Evolutionary conservation across 2,113 vertebrate species (phyloP).

Genomic region (Cyanoramphus novaezelandiae): DNA sequence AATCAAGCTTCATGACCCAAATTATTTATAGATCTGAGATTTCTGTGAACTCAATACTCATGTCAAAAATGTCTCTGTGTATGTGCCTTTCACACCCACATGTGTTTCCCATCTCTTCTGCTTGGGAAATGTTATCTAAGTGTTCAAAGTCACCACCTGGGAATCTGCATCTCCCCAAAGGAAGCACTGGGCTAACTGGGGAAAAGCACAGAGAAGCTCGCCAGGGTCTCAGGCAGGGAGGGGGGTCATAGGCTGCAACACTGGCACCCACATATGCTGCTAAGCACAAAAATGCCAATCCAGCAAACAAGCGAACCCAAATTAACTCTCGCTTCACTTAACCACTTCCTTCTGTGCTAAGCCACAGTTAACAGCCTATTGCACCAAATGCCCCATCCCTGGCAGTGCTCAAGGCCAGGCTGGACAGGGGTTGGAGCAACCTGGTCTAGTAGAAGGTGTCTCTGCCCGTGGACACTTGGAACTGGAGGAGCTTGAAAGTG

Average conservation of each 20-base stretch:
- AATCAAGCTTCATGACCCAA: constrained; percentile 45
- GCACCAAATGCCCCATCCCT: not conserved
- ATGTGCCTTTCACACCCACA: not conserved
- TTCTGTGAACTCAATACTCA: constrained; percentile 11
- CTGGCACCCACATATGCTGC: not conserved
- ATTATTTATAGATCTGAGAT: constrained; percentile 63
- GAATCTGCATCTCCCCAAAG: not conserved
- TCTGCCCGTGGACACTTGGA: not conserved
- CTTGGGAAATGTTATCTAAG: not conserved
- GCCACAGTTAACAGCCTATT: not conserved
- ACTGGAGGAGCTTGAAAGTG: not conserved
- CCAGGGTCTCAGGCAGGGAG: not conserved
- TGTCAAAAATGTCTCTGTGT: constrained; percentile 17
- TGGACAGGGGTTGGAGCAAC: not conserved
- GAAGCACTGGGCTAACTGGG: not conserved
- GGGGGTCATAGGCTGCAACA: not conserved
- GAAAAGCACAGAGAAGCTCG: not conserved
- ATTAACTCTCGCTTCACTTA: not conserved
- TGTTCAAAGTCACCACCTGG: constrained; percentile 4
- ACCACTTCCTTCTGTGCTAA: not conserved
- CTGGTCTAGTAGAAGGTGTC: not conserved
- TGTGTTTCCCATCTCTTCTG: not conserved
- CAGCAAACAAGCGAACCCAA: not conserved
- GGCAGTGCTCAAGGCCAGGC: not conserved
- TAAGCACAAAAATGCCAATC: not conserved